phyloP scores from a whole-genome alignment of 2,113 vertebrate species.

The Salminus brasiliensis region DNA sequence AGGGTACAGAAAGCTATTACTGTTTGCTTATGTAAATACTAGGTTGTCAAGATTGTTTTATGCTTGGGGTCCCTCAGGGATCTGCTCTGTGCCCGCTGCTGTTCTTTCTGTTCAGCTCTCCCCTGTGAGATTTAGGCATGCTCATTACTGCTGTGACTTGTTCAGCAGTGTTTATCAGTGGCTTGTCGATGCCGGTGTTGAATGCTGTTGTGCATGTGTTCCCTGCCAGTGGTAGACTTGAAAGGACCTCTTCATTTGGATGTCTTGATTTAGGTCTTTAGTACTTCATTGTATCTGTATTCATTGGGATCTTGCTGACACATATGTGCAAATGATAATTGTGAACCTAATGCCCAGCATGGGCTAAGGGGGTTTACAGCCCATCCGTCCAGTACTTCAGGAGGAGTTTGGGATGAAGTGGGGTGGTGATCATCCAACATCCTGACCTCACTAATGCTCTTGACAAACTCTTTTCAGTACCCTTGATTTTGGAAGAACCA shows the following conservation, averaged over 20 bases:
- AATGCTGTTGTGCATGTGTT: background rate
- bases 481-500: too few species aligned
- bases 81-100: background rate
- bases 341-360: too few species aligned
- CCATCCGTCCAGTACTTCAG: too few species aligned
- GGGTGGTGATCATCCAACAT: too few species aligned
- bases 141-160: background rate
- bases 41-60: background rate
- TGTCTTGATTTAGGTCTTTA: background rate
- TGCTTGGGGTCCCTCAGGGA: background rate
- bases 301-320: too few species aligned
- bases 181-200: background rate
- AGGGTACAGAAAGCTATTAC: background rate
- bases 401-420: too few species aligned
- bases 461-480: too few species aligned
- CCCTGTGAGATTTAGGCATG: background rate
- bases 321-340: too few species aligned
- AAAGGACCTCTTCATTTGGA: background rate
- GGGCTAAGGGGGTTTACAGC: too few species aligned
- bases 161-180: background rate
- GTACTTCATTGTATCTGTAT: too few species aligned
- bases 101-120: background rate
- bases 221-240: background rate
- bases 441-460: too few species aligned
- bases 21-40: slow-evolving; percentile 5